These are phyloP conservation scores for Acanthococcus lagerstroemiae DNA, from an alignment of 2,888 invertebrate genomes.

Conservation along the genomic window DNA sequence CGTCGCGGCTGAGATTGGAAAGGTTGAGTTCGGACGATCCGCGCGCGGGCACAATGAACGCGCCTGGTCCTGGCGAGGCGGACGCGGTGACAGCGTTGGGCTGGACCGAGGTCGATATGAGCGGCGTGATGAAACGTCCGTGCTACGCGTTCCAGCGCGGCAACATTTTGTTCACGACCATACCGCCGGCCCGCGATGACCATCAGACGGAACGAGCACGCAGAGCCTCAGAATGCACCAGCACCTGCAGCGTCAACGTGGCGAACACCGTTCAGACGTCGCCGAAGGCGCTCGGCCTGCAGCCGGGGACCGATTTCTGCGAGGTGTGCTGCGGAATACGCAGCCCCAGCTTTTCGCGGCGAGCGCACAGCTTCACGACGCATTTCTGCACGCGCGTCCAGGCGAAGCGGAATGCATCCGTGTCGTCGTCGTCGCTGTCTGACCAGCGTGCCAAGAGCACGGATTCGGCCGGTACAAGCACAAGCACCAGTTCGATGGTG, in stretches of 20 bases:
- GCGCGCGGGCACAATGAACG: too few species aligned
- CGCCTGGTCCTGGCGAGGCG: too few species aligned
- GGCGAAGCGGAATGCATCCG: constrained; percentile 32
- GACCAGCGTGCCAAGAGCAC: constrained; percentile 11
- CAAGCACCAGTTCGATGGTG: constrained; percentile 1
- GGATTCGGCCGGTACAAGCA: not conserved
- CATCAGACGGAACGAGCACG: not conserved
- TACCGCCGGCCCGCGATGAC: constrained; percentile 22
- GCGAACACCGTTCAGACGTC: not conserved
- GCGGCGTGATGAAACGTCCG: constrained; percentile 10
- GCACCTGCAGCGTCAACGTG: constrained; percentile 1
- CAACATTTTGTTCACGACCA: constrained; percentile 47
- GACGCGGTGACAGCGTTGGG: too few species aligned
- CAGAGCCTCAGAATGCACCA: not conserved
- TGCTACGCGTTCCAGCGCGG: constrained; percentile 46
- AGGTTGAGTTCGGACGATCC: too few species aligned
- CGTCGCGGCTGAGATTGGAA: not conserved
- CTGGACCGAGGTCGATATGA: constrained; percentile 4
- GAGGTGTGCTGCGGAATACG: constrained; percentile 36
- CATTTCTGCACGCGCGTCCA: constrained; percentile 41
- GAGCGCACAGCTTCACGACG: constrained; percentile 41
- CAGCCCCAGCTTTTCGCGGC: constrained; percentile 34
- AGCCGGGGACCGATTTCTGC: constrained; percentile 27
- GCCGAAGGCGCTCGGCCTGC: not conserved
- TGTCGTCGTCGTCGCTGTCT: not conserved